These are phyloP conservation scores for Macaria notata DNA, from an alignment of 2,888 invertebrate genomes.

Conservation along the genomic window DNA sequence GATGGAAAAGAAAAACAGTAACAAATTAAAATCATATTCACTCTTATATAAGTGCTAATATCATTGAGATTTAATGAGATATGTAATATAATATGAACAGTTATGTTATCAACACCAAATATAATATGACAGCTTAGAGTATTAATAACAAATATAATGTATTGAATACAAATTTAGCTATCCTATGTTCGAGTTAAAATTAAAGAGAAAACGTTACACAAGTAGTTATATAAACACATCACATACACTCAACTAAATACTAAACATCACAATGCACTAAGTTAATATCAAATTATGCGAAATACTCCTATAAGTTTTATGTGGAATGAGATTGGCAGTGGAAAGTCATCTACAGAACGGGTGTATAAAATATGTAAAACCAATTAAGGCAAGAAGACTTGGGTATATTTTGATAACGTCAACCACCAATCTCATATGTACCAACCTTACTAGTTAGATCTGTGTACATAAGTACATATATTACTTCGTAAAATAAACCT, in stretches of 20 bases:
- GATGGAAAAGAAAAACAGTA: too few relatives aligned
- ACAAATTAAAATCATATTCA: too few relatives aligned
- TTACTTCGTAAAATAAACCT: conserved; percentile 8
- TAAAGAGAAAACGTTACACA: not conserved
- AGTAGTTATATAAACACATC: not conserved
- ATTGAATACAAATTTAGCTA: conserved; percentile 9
- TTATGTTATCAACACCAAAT: conserved; percentile 19
- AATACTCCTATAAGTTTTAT: conserved; percentile 13
- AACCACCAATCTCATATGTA: conserved; percentile 14
- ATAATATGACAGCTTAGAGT: conserved; percentile 4
- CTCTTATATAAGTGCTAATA: too few relatives aligned
- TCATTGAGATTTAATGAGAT: conserved; percentile 2
- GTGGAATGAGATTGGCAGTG: conserved; percentile 11
- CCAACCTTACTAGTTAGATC: conserved; percentile 8
- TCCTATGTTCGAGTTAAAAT: conserved; percentile 5
- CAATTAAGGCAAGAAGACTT: not conserved
- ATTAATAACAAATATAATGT: conserved; percentile 8
- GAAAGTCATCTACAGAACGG: not conserved
- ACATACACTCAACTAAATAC: not conserved
- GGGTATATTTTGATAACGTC: not conserved
- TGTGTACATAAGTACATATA: conserved; percentile 12
- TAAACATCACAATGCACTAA: conserved; percentile 12
- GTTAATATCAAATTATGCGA: conserved; percentile 15
- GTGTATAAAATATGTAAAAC: too few relatives aligned
- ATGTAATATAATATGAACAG: conserved; percentile 20